phyloP scores from a whole-genome alignment of 2,797 vertebrate genomes.

The Anguilla pacifica region DNA sequence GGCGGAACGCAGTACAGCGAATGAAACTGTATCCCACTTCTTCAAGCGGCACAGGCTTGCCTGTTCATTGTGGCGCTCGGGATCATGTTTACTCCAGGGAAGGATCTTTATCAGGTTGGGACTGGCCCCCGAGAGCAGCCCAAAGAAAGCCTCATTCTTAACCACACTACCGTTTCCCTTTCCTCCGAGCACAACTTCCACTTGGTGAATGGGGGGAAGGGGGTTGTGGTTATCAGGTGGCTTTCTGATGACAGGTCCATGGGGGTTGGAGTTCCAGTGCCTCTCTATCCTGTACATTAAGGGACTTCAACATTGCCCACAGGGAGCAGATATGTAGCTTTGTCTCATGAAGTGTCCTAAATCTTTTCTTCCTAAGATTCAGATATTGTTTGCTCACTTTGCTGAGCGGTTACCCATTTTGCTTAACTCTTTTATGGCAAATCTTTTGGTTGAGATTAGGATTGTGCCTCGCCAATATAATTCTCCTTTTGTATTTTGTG shows the following conservation, averaged over 20 bases:
- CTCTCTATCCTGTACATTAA: neutral
- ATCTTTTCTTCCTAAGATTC: neutral
- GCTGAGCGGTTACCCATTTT: neutral
- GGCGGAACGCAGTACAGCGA: neutral
- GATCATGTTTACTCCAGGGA: conserved; percentile 7
- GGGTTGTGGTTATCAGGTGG: conserved; percentile 5
- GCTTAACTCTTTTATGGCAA: neutral
- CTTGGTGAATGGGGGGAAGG: neutral
- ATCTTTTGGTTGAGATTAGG: neutral
- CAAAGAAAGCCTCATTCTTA: conserved; percentile 10
- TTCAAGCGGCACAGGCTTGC: neutral
- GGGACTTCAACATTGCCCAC: neutral
- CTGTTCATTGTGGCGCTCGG: neutral
- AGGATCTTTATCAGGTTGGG: neutral
- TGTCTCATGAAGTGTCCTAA: neutral
- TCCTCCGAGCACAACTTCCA: neutral
- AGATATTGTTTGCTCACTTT: neutral
- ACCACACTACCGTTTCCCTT: neutral
- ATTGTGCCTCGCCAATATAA: neutral
- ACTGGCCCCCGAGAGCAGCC: neutral
- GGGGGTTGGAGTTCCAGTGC: neutral
- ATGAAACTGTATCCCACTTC: neutral
- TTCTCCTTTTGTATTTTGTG: neutral
- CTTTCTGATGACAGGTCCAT: neutral
- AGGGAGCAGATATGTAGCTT: neutral